Conservation (phyloP, 2,888 invertebrate genomes). For the Diplolepis rosae region DNA sequence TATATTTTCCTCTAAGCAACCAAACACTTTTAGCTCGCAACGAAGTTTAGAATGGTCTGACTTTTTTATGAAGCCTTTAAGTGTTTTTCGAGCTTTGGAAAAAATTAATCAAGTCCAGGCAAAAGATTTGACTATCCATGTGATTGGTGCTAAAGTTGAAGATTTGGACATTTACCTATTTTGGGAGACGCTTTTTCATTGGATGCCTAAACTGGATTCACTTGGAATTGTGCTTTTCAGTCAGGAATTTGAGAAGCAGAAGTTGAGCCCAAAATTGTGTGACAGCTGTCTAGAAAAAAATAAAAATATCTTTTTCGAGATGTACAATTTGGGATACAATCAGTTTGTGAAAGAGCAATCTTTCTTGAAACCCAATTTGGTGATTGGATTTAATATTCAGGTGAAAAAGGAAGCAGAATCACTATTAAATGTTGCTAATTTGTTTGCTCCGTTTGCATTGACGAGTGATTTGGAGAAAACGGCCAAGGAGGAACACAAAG, state of each 20-base stretch:
- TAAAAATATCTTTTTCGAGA: neutral
- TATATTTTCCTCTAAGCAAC: neutral
- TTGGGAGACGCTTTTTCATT: slow-evolving; percentile 12
- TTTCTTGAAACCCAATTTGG: neutral
- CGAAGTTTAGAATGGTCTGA: neutral
- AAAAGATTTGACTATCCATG: neutral
- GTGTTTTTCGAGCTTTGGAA: neutral
- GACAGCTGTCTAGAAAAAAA: neutral
- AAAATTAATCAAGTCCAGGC: neutral
- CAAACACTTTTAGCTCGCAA: neutral
- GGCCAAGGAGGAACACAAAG: neutral
- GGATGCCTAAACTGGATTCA: neutral
- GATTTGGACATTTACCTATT: neutral
- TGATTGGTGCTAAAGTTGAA: neutral
- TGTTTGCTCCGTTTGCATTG: neutral
- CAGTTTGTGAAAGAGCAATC: neutral
- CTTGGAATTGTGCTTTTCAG: neutral
- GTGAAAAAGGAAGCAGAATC: neutral
- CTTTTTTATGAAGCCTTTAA: neutral
- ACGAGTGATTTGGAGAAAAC: neutral
- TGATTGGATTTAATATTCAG: neutral
- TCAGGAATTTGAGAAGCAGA: neutral
- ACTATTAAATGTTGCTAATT: neutral
- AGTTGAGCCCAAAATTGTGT: neutral
- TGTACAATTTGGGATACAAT: neutral